Conservation (phyloP, 2,888 invertebrate genomes). For the Aphodius sticticus region DNA sequence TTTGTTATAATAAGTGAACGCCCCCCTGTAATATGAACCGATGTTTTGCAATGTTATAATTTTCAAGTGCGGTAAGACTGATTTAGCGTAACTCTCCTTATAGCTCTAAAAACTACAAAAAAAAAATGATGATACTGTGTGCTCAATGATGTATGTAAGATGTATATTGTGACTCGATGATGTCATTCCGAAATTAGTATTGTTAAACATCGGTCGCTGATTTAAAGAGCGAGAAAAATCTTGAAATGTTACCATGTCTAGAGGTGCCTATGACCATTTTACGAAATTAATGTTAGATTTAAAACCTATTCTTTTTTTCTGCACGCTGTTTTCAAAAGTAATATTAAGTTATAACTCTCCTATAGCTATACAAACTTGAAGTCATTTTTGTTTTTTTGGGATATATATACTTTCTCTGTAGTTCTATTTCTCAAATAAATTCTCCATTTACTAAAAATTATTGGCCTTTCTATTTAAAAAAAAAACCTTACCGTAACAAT, state of each 20-base stretch:
- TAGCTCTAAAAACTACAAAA: conserved; percentile 37
- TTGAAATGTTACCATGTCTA: conserved; percentile 57
- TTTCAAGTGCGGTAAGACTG: conserved; percentile 48
- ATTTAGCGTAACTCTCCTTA: conserved; percentile 35
- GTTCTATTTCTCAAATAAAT: conserved; percentile 47
- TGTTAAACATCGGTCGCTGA: conserved; percentile 53
- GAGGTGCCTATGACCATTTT: conserved; percentile 51
- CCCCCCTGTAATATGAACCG: conserved; percentile 49
- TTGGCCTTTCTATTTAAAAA: neutral
- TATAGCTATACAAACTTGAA: conserved; percentile 37
- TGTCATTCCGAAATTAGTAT: conserved; percentile 46
- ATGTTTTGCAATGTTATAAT: conserved; percentile 52
- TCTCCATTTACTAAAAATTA: conserved; percentile 30
- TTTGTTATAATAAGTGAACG: conserved; percentile 50
- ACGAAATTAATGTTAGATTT: conserved; percentile 38
- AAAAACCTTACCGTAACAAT: neutral
- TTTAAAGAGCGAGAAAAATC: conserved; percentile 28
- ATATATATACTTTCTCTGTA: conserved; percentile 44
- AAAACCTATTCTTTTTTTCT: conserved; percentile 37
- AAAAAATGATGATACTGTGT: conserved; percentile 40
- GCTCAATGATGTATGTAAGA: conserved; percentile 54
- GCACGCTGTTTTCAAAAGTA: conserved; percentile 45
- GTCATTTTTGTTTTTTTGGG: conserved; percentile 39
- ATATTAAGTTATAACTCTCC: conserved; percentile 32
- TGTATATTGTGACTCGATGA: conserved; percentile 38